phyloP scores from a whole-genome alignment of 2,113 vertebrate genomes.

The Aythya baeri region DNA sequence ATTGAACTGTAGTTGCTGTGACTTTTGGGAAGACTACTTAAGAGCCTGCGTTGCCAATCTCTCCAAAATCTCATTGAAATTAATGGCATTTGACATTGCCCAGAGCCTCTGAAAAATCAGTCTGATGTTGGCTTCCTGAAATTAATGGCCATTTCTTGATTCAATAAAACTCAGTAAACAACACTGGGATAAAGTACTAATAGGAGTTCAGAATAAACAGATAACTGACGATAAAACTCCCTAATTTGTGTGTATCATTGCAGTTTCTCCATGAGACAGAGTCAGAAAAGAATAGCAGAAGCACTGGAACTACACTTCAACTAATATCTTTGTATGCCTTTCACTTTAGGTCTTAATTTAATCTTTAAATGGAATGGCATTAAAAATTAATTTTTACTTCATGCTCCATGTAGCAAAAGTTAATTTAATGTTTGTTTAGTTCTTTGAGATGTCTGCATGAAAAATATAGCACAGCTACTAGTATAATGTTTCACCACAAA shows the following conservation, averaged over 20 bases:
- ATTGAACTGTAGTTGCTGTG: background rate
- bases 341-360: background rate
- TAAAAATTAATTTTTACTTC: slow-evolving; percentile 52
- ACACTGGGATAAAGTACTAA: background rate
- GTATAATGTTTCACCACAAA: slow-evolving; percentile 39
- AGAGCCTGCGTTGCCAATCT: background rate
- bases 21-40: background rate
- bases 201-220: background rate
- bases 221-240: background rate
- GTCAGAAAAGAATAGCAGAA: background rate
- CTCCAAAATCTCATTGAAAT: background rate
- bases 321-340: background rate
- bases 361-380: slow-evolving; percentile 12
- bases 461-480: background rate
- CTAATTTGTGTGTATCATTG: background rate
- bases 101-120: background rate
- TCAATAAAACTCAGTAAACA: background rate
- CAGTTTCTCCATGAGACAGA: background rate
- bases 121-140: background rate
- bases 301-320: background rate
- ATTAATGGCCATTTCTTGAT: background rate
- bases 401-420: background rate
- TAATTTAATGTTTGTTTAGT: slow-evolving; percentile 28
- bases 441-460: background rate
- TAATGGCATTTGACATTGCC: background rate